These are phyloP conservation scores for Eulemur rubriventer DNA, from an alignment of 2,797 vertebrate genomes.

Conservation along the genomic window DNA sequence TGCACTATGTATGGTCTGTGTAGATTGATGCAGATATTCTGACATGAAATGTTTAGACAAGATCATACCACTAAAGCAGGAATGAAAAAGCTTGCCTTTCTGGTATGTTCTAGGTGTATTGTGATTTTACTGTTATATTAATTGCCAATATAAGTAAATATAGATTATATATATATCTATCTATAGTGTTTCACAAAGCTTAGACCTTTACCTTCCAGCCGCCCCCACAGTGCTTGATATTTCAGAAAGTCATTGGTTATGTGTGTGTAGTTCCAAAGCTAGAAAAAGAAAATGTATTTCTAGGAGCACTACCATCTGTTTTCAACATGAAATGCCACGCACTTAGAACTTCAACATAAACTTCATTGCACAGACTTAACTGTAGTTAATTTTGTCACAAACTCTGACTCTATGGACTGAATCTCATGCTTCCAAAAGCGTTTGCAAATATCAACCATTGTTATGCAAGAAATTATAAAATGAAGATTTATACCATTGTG, in stretches of 20 bases:
- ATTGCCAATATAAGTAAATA: constrained; percentile 89
- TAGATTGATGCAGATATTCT: constrained; percentile 86
- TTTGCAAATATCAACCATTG: constrained; percentile 92
- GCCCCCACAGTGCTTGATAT: constrained; percentile 88
- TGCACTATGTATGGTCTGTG: constrained; percentile 88
- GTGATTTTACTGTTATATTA: constrained; percentile 94
- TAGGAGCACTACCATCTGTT: constrained; percentile 89
- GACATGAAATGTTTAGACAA: constrained; percentile 86
- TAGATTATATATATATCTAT: constrained; percentile 86
- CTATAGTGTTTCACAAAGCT: constrained; percentile 91
- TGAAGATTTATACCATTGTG: constrained; percentile 92
- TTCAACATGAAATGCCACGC: constrained; percentile 80
- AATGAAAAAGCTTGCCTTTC: constrained; percentile 84
- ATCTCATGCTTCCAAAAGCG: constrained; percentile 90
- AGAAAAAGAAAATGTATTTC: constrained; percentile 88
- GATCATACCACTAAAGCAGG: constrained; percentile 86
- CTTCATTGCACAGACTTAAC: constrained; percentile 86
- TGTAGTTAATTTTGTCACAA: constrained; percentile 88
- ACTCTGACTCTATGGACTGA: constrained; percentile 90
- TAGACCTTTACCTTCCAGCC: constrained; percentile 88
- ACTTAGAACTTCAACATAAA: constrained; percentile 82
- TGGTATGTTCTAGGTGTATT: constrained; percentile 90
- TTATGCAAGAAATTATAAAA: constrained; percentile 93
- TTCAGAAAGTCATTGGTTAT: constrained; percentile 82
- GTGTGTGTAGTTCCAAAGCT: constrained; percentile 87